These are phyloP conservation scores for Battus philenor DNA, from an alignment of 1,140 invertebrate genomes.

Conservation along the genomic window DNA sequence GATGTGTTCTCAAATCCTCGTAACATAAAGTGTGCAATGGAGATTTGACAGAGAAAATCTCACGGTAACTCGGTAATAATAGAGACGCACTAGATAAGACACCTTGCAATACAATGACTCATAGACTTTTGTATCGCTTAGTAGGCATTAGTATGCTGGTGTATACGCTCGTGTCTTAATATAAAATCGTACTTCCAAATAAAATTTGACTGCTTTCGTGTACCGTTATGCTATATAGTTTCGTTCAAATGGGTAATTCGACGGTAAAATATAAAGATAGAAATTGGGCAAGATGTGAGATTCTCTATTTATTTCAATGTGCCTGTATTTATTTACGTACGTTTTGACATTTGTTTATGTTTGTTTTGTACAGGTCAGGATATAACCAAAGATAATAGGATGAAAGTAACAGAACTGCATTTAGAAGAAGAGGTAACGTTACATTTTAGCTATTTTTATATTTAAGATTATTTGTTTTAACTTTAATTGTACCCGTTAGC, in stretches of 20 bases:
- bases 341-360: constrained; percentile 42
- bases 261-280: constrained; percentile 42
- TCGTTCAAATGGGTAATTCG: constrained; percentile 53
- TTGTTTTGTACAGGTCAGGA: constrained; percentile 76
- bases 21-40: no score
- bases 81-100: constrained; percentile 53
- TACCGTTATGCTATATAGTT: constrained; percentile 48
- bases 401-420: constrained; percentile 71
- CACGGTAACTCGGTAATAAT: constrained; percentile 37
- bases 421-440: constrained; percentile 67
- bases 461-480: no score
- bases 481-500: no score
- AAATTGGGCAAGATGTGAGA: constrained; percentile 56
- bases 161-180: constrained; percentile 36
- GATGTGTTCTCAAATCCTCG: no score
- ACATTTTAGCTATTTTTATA: no score
- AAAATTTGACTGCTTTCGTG: constrained; percentile 28
- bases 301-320: constrained; percentile 25
- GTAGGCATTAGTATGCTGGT: constrained; percentile 51
- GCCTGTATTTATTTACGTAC: constrained; percentile 45
- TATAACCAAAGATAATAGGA: constrained; percentile 73
- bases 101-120: constrained; percentile 53
- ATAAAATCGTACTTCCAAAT: constrained; percentile 26
- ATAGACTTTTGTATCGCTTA: constrained; percentile 45
- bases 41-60: constrained; percentile 27